Evolutionary conservation across 2,888 invertebrate genomes (phyloP), one percentile per base, ranked within the genome.

Genomic region (Catocala fraxini): DNA sequence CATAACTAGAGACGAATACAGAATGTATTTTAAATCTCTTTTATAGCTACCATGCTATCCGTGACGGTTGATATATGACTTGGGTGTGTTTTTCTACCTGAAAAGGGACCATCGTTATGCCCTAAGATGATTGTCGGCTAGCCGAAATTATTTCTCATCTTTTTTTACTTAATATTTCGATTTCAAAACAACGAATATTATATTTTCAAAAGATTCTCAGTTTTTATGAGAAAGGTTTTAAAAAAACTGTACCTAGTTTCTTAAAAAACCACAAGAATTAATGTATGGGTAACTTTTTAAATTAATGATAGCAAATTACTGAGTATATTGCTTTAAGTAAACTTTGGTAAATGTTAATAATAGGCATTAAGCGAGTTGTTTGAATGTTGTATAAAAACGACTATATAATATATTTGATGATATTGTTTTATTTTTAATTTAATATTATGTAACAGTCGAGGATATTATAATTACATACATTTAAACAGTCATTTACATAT

Each of bases 41-140:
- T 93, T 91, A 93, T 91, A 86, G 90, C 89, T 89, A 86, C 91
- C 83, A 89, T 82, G 81, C 83, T 86, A 88, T 87, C 89, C 89
- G 79, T 90, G 93, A 88, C 92, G 88, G 89, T 90, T 93, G 89
- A 93, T 92, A 93, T 93, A 94, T 91, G 88, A 90, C 90, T 92
- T 89, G 84, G 89, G 89, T 88, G 88, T 87, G 81, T 89, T 89
- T 74, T 80, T 90, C 91, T 94, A 94, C 94, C 94, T 94, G 93
- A 86, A 89, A 89, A 89, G 88, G 93, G 92, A 86, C 89, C 89
- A 84, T 93, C 91, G 92, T 93, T 92, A 93, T 89, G 84, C 83
- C 80, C 25, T 75, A 80, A 83, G 82, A 90, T 92, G 91, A 92
- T 90, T 92, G 94, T 92, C 92, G 93, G 93, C 90, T 79, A 86